phyloP scores from a whole-genome alignment of 2,797 vertebrate species.

The Rhinophrynus dorsalis region DNA sequence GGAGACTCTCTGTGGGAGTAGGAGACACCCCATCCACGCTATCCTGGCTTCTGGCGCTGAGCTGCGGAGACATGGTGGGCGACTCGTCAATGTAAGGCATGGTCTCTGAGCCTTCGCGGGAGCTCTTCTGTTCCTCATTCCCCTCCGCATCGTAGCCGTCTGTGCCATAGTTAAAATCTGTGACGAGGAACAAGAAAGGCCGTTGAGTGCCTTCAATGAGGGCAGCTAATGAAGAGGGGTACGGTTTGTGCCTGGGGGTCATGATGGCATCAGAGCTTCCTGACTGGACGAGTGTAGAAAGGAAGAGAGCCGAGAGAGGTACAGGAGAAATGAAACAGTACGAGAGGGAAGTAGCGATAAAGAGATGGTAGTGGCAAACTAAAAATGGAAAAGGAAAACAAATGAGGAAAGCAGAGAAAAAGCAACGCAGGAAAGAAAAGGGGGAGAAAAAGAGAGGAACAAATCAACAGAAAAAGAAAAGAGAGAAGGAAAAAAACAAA shows the following conservation, averaged over 20 bases:
- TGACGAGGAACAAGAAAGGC: conserved; percentile 60
- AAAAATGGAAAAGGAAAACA: not conserved
- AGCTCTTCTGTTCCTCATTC: conserved; percentile 86
- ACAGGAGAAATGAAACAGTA: not conserved
- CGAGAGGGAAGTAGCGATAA: not conserved
- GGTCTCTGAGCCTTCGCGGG: conserved; percentile 90
- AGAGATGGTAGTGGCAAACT: not conserved
- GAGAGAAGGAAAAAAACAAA: no score
- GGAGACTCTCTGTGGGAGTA: conserved; percentile 78
- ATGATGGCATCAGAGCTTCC: conserved; percentile 54
- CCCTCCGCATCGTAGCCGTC: conserved; percentile 92
- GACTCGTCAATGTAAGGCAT: conserved; percentile 98
- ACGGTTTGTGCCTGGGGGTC: conserved; percentile 57
- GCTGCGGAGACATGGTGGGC: conserved; percentile 95
- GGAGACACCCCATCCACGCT: conserved; percentile 76
- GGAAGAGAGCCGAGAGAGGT: not conserved
- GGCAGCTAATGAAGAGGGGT: conserved; percentile 55
- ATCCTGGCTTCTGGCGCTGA: conserved; percentile 82
- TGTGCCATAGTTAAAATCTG: conserved; percentile 96
- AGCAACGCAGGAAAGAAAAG: not conserved
- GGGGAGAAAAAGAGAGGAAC: not conserved
- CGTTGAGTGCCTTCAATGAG: conserved; percentile 60
- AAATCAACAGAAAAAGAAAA: no score
- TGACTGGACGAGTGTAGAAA: conserved; percentile 45
- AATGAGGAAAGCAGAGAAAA: not conserved